phyloP scores from a whole-genome alignment of 2,888 invertebrate genomes.

The Hypena proboscidalis region DNA sequence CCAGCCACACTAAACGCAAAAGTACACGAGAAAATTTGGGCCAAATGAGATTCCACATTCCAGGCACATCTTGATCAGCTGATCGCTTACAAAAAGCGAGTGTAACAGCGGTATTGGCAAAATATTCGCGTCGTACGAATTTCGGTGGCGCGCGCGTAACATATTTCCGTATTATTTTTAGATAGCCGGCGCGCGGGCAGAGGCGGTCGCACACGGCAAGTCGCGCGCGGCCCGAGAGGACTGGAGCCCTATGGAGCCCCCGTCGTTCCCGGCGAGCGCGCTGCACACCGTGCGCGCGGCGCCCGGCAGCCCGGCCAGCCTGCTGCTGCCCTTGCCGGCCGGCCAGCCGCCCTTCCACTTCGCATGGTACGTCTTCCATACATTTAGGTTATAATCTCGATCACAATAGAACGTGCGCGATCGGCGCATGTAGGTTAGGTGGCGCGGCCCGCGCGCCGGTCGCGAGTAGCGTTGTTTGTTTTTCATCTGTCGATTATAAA shows the following conservation, averaged over 20 bases:
- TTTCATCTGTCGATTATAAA: constrained; percentile 80
- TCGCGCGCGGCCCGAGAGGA: constrained; percentile 78
- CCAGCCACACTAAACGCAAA: too few species aligned
- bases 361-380: constrained; percentile 64
- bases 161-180: constrained; percentile 84
- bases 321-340: constrained; percentile 61
- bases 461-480: constrained; percentile 79
- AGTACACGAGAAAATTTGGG: too few species aligned
- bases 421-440: constrained; percentile 34
- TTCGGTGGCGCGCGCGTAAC: constrained; percentile 69
- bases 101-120: constrained; percentile 61
- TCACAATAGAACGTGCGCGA: constrained; percentile 38
- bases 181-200: constrained; percentile 77
- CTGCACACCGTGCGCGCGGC: constrained; percentile 64
- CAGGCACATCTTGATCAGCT: constrained; percentile 46
- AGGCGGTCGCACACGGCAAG: constrained; percentile 70
- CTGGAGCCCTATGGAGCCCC: constrained; percentile 80
- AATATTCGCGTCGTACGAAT: constrained; percentile 76
- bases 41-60: too few species aligned
- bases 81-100: constrained; percentile 37
- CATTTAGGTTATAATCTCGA: constrained; percentile 42
- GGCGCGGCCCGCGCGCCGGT: constrained; percentile 52
- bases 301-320: constrained; percentile 63
- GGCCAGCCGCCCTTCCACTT: constrained; percentile 75
- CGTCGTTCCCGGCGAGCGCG: constrained; percentile 65